phyloP scores from a whole-genome alignment of 1,140 invertebrate species.

The Homalodisca vitripennis region DNA sequence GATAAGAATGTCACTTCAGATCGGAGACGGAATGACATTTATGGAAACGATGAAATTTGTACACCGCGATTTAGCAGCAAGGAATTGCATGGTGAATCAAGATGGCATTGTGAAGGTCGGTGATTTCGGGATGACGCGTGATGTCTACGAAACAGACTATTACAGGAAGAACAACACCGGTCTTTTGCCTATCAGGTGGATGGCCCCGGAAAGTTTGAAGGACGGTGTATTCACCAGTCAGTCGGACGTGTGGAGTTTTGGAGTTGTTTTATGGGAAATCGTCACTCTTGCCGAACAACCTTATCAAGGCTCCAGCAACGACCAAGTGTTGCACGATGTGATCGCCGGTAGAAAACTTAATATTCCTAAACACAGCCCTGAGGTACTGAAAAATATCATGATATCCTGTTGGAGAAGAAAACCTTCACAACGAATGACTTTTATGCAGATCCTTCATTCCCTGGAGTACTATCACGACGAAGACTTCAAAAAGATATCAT shows the following conservation, averaged over 20 bases:
- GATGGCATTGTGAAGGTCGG: constrained; percentile 94
- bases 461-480: constrained; percentile 54
- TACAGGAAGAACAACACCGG: constrained; percentile 93
- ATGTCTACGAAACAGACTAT: constrained; percentile 97
- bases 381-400: constrained; percentile 86
- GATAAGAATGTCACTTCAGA: constrained; percentile 89
- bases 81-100: constrained; percentile 95
- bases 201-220: constrained; percentile 94
- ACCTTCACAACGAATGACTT: constrained; percentile 73
- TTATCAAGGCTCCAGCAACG: constrained; percentile 81
- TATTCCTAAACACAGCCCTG: constrained; percentile 87
- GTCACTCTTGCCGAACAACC: constrained; percentile 96
- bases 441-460: constrained; percentile 71
- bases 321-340: constrained; percentile 78
- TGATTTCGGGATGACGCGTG: constrained; percentile 94
- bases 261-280: constrained; percentile 98
- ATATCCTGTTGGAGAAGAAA: constrained; percentile 82
- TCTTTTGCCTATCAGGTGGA: constrained; percentile 78
- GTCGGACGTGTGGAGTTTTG: constrained; percentile 96
- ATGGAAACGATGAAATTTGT: constrained; percentile 92
- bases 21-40: constrained; percentile 98
- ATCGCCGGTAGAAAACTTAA: constrained; percentile 88
- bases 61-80: constrained; percentile 94
- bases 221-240: constrained; percentile 91
- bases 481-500: constrained; percentile 44